These are phyloP conservation scores for Sapajus apella DNA, from an alignment of 2,113 vertebrate genomes.

Conservation along the genomic window DNA sequence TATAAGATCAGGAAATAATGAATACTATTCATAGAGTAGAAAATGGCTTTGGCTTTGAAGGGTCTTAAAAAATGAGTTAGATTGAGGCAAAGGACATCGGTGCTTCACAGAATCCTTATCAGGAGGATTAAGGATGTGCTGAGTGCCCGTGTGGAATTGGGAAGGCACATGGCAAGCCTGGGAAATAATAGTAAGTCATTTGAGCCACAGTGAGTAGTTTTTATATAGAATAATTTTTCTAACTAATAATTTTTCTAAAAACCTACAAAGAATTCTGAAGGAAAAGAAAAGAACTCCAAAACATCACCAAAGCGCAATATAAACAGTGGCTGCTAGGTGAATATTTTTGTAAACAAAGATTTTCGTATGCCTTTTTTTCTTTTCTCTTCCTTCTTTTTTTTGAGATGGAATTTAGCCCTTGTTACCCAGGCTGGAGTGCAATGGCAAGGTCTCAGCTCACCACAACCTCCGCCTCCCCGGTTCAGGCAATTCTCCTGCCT, in stretches of 20 bases:
- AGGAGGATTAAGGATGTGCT: neutral
- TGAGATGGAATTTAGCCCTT: too few species aligned
- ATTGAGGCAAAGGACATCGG: neutral
- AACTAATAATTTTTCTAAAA: neutral
- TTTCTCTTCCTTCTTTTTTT: neutral
- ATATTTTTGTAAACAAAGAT: neutral
- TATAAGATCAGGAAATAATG: neutral
- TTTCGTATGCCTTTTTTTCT: neutral
- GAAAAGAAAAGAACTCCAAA: neutral
- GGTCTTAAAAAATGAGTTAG: neutral
- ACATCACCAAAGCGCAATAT: neutral
- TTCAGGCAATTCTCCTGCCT: too few species aligned
- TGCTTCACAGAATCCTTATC: neutral
- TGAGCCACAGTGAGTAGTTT: neutral
- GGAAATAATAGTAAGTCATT: neutral
- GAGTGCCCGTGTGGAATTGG: neutral
- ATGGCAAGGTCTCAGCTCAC: too few species aligned
- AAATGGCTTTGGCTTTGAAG: neutral
- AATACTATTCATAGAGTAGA: neutral
- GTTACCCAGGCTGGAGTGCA: too few species aligned
- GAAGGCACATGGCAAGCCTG: neutral
- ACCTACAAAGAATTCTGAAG: neutral
- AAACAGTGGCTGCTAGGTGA: neutral
- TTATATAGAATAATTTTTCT: neutral
- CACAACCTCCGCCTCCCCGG: too few species aligned